Conservation (phyloP, 2,797 vertebrate genomes). For the Acanthiza pusilla region DNA sequence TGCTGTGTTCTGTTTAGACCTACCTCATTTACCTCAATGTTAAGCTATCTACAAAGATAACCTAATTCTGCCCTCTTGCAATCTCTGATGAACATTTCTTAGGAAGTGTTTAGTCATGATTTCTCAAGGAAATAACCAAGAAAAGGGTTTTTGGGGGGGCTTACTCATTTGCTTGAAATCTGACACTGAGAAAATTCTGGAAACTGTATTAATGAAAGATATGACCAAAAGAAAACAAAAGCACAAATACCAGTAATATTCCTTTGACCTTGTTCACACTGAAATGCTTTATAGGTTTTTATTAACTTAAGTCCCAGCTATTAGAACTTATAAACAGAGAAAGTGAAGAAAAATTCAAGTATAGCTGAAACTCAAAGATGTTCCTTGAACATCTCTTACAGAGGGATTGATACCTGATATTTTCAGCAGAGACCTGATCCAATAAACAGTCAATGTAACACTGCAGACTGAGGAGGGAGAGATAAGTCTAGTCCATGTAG, state of each 20-base stretch:
- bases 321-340: neutral
- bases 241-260: neutral
- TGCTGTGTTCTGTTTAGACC: neutral
- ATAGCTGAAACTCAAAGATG: neutral
- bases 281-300: neutral
- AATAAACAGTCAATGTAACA: fast-evolving
- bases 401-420: neutral
- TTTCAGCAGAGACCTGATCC: neutral
- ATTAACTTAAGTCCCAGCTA: neutral
- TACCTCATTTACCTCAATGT: neutral
- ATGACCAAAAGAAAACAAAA: neutral
- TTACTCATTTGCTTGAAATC: neutral
- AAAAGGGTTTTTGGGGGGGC: neutral
- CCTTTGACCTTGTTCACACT: neutral
- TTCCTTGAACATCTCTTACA: neutral
- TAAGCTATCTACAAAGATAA: neutral
- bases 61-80: neutral
- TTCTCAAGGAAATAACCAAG: neutral
- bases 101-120: neutral
- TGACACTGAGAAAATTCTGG: neutral
- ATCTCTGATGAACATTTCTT: neutral
- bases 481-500: neutral
- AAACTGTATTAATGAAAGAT: neutral
- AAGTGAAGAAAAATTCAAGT: neutral
- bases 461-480: neutral